Base-by-base conservation (phyloP, 1,140 invertebrate species). In the Protaetia brevitarsis region DNA sequence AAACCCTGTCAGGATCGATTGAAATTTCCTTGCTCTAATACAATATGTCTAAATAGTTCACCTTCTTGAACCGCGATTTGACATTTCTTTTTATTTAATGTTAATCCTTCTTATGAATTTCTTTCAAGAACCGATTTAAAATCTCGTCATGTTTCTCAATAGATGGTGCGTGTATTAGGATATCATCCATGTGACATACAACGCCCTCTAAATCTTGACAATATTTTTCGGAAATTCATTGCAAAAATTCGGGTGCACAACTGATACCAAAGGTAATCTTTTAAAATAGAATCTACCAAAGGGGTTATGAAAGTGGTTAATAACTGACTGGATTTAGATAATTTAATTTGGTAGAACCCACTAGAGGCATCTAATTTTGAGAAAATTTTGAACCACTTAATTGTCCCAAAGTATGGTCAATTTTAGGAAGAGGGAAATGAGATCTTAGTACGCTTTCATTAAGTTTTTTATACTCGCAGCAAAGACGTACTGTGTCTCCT, bases 1-100 rank as follows among this genome's bases (percentile, higher is more conserved):
- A 66, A 45, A 79, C 65, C 65, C 77, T 74, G 4, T 71, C 67
- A 6, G 74, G 73, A 63, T 72, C 69, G 7, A 75, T 67, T 10
- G 62, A 11, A 16, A 80, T 72, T n/a, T 3, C 76, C 74, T 27
- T 71, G 23, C 1, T 62, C 57, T 4, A 66, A 67, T 2, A 79
- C 66, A 16, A 59, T 45, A 63, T 77, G 71, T 6, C 76, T 73
- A 11, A 78, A 69, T 62, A 74, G 77, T 36, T 69, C 66, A 16
- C 77, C 3, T 34, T 66, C n/a, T 5, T 34, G 45, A 2, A 57
- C 30, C 29, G 45, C 68, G 27, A 77, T 41, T 19, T 28, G 3
- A 68, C 74, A 76, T 68, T 78, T 77, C 3, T 70, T 56, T 23
- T 57, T 31, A 56, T 76, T 75, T 10, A 78, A 23, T 2, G 69